These are phyloP conservation scores for Dolomedes plantarius DNA, from an alignment of 2,888 invertebrate species.

Conservation along the genomic window DNA sequence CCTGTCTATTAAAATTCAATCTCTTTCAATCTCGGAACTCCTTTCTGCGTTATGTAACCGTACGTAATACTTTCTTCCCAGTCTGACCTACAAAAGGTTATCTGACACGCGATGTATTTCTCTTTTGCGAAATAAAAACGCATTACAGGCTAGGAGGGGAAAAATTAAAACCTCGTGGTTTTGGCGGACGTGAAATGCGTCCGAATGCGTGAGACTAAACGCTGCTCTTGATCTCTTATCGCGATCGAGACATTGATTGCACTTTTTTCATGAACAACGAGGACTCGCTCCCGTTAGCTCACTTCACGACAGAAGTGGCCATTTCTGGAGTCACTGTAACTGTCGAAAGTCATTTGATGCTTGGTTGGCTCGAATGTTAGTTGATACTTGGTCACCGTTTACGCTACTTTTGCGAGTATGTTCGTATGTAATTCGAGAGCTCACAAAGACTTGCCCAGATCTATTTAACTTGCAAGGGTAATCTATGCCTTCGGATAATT, in stretches of 20 bases:
- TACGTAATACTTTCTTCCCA: background rate
- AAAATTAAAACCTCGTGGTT: background rate
- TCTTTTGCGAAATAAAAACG: background rate
- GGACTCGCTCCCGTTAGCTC: background rate
- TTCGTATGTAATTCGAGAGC: too few relatives aligned
- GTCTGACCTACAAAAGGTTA: slow-evolving; percentile 45
- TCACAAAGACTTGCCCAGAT: too few relatives aligned
- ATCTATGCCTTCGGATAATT: too few relatives aligned
- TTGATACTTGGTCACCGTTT: too few relatives aligned
- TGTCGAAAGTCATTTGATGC: too few relatives aligned
- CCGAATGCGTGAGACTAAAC: background rate
- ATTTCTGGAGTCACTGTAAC: background rate
- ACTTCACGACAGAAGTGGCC: background rate
- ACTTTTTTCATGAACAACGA: slow-evolving; percentile 5
- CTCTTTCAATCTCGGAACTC: background rate
- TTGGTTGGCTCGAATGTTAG: too few relatives aligned
- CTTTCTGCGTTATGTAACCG: background rate
- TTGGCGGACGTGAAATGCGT: background rate
- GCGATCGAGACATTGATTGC: slow-evolving; percentile 27
- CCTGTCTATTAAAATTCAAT: background rate
- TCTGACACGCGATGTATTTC: slow-evolving; percentile 29
- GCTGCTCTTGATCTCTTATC: slow-evolving; percentile 10
- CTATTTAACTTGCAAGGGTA: too few relatives aligned
- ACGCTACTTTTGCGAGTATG: too few relatives aligned
- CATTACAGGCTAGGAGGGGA: background rate